These are phyloP conservation scores for Odontesthes bonariensis DNA, from an alignment of 2,113 vertebrate genomes.

Conservation along the genomic window DNA sequence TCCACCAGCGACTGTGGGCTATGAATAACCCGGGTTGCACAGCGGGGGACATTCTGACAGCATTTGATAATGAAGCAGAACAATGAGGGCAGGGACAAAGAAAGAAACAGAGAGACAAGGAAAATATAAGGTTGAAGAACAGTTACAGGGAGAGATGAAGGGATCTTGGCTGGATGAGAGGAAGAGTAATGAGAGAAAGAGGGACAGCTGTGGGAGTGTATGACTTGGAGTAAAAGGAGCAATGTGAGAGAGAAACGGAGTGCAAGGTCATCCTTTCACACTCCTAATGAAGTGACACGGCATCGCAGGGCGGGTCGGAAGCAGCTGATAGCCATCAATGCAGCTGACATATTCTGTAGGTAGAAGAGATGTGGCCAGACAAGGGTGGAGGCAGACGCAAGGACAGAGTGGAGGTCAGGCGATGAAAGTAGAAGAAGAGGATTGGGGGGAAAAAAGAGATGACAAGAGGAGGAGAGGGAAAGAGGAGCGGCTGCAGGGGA, in stretches of 20 bases:
- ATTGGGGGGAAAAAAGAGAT: slow-evolving; percentile 13
- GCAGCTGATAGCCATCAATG: slow-evolving; percentile 58
- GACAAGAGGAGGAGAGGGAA: slow-evolving; percentile 13
- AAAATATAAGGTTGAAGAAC: slow-evolving; percentile 42
- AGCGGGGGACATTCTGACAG: slow-evolving; percentile 69
- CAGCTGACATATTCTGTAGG: slow-evolving; percentile 52
- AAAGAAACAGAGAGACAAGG: slow-evolving; percentile 58
- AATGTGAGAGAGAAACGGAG: slow-evolving; percentile 42
- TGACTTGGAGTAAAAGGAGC: slow-evolving; percentile 45
- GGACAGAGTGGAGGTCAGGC: slow-evolving; percentile 28
- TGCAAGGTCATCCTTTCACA: slow-evolving; percentile 76
- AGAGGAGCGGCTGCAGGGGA: slow-evolving; percentile 53
- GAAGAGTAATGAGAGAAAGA: slow-evolving; percentile 58
- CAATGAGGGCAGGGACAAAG: slow-evolving; percentile 72
- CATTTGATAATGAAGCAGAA: slow-evolving; percentile 76
- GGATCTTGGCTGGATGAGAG: slow-evolving; percentile 38
- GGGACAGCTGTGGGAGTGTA: slow-evolving; percentile 55
- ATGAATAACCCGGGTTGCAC: slow-evolving; percentile 72
- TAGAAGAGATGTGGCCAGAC: slow-evolving; percentile 25
- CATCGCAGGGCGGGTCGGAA: slow-evolving; percentile 37
- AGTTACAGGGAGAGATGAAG: slow-evolving; percentile 52
- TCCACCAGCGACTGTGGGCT: slow-evolving; percentile 58
- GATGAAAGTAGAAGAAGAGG: slow-evolving; percentile 20
- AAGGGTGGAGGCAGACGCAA: slow-evolving; percentile 8
- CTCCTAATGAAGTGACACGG: slow-evolving; percentile 78